A percentile compares a stretch with the other conserved stretches of the same genome.
Evolutionary conservation across 2,888 invertebrate genomes (phyloP).

Genomic region (Cordilura impudica): DNA sequence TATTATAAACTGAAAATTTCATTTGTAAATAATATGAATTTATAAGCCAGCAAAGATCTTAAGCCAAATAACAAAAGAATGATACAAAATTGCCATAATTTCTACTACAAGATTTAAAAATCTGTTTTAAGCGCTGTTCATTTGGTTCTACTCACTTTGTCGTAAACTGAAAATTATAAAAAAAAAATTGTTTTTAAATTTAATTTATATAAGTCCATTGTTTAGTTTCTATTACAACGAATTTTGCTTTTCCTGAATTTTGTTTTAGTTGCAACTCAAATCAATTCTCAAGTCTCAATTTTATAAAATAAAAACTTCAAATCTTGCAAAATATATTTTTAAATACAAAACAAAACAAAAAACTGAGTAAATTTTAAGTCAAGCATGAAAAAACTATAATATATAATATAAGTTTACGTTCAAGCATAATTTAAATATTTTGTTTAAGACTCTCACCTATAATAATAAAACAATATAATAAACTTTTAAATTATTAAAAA

Average conservation of each 20-base stretch:
- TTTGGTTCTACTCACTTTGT: conserved; percentile 6
- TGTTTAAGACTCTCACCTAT: conserved; percentile 47
- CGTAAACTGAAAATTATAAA: no score
- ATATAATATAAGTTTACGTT: conserved; percentile 25
- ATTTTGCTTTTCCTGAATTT: neutral
- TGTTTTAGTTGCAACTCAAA: neutral
- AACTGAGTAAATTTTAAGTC: conserved; percentile 7
- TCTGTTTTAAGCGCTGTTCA: neutral
- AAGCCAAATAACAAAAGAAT: conserved; percentile 56
- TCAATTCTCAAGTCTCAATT: neutral
- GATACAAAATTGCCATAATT: conserved; percentile 47
- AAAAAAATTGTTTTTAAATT: no score
- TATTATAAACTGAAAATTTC: conserved; percentile 39
- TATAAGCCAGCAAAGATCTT: conserved; percentile 38
- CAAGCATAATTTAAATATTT: conserved; percentile 8
- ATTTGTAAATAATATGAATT: conserved; percentile 46
- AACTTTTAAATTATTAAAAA: conserved; percentile 38
- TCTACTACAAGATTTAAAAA: conserved; percentile 1
- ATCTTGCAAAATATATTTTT: conserved; percentile 24
- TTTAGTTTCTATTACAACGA: neutral
- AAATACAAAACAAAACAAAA: neutral
- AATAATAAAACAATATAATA: conserved; percentile 37
- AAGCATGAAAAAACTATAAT: neutral
- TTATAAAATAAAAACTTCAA: neutral
- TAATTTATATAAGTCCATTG: no score